Conservation (phyloP, 2,797 vertebrate species). For the Lophotriccus pileatus region DNA sequence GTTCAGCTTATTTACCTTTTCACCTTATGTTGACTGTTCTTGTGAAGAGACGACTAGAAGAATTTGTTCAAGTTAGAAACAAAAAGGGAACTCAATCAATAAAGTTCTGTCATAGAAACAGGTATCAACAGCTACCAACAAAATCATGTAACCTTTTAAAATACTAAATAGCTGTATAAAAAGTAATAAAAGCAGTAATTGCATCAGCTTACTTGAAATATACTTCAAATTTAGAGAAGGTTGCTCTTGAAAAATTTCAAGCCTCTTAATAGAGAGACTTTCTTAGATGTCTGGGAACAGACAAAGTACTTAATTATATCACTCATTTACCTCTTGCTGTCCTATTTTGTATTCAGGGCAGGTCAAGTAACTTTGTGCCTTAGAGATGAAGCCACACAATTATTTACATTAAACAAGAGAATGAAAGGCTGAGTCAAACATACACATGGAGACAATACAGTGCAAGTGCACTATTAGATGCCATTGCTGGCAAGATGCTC, state of each 20-base stretch:
- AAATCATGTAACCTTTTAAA: background rate
- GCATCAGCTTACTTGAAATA: background rate
- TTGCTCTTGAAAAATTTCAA: background rate
- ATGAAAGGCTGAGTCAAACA: constrained; percentile 1
- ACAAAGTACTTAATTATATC: background rate
- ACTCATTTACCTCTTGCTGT: background rate
- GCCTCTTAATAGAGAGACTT: background rate
- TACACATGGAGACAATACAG: background rate
- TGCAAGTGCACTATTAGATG: background rate
- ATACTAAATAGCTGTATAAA: background rate
- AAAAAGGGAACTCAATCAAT: background rate
- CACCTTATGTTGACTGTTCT: background rate
- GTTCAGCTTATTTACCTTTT: background rate
- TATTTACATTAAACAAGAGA: constrained; percentile 2
- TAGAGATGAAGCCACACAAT: background rate
- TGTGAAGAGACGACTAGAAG: background rate
- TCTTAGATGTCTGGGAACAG: background rate
- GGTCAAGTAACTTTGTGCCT: background rate
- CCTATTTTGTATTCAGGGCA: constrained; percentile 1
- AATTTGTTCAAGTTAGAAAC: background rate
- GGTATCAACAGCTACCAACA: background rate
- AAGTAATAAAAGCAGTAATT: background rate
- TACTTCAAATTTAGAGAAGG: background rate
- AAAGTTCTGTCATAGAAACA: background rate
- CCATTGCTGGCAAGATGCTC: background rate